phyloP scores from a whole-genome alignment of 2,113 vertebrate genomes.

The Theristicus caerulescens region DNA sequence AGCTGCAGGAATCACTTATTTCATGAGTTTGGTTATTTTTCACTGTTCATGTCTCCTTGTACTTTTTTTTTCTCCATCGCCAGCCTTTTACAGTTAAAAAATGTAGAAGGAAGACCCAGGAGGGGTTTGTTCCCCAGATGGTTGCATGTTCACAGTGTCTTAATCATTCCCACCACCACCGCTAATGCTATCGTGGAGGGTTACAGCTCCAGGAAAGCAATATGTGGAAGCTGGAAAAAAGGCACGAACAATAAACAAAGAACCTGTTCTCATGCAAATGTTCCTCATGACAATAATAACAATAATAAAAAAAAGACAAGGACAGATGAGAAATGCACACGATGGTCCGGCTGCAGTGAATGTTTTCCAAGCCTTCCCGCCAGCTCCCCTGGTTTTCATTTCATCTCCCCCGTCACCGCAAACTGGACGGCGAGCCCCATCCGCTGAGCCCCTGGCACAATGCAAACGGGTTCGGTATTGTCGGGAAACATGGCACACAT shows the following conservation, averaged over 20 bases:
- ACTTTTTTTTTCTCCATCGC: background rate
- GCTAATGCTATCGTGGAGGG: background rate
- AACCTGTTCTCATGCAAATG: background rate
- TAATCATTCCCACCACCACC: background rate
- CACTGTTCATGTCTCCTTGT: background rate
- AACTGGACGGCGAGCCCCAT: background rate
- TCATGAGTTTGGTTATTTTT: background rate
- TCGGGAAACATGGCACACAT: background rate
- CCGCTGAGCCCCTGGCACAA: background rate
- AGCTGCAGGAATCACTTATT: background rate
- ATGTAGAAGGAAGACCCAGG: background rate
- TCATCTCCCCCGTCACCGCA: background rate
- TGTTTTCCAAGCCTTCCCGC: background rate
- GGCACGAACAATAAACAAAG: background rate
- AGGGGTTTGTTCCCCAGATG: background rate
- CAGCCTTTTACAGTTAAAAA: background rate
- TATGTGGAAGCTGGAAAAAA: background rate
- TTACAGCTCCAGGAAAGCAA: background rate
- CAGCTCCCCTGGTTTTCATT: background rate
- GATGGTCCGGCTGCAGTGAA: accelerated
- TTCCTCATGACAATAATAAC: background rate
- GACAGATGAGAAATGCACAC: background rate
- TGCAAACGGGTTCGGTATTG: background rate
- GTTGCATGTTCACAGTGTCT: background rate
- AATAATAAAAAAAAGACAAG: background rate